Conservation (phyloP, 2,888 invertebrate genomes). For the Dryobotodes eremita region DNA sequence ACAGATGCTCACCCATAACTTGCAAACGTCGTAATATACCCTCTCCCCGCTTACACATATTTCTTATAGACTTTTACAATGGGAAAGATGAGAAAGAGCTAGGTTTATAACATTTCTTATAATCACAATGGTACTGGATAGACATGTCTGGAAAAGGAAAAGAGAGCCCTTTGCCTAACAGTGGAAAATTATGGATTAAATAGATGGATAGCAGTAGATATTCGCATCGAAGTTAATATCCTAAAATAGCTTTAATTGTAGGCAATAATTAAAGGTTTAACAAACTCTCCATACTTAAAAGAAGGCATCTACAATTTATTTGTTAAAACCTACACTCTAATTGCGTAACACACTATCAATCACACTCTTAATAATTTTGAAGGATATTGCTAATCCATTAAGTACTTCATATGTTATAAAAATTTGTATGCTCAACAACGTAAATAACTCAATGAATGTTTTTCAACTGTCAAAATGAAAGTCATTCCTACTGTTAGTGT, state of each 20-base stretch:
- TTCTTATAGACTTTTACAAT: slow-evolving; percentile 38
- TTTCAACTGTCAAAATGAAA: too few relatives aligned
- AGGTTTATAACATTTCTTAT: neutral
- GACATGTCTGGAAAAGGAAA: neutral
- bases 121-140: too few relatives aligned
- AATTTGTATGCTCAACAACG: too few relatives aligned
- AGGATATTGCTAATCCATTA: too few relatives aligned
- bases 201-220: neutral
- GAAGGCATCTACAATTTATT: too few relatives aligned
- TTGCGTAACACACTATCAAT: too few relatives aligned
- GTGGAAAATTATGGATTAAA: neutral
- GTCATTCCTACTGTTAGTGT: too few relatives aligned
- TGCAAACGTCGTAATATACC: slow-evolving; percentile 41
- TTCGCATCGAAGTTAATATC: neutral
- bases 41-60: neutral
- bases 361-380: too few relatives aligned
- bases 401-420: too few relatives aligned
- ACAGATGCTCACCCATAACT: slow-evolving; percentile 55
- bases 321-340: too few relatives aligned
- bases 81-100: slow-evolving; percentile 2
- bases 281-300: too few relatives aligned
- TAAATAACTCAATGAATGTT: too few relatives aligned
- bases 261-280: neutral
- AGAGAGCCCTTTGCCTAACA: neutral
- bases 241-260: neutral